These are phyloP conservation scores for Platysternon megacephalum DNA, from an alignment of 2,113 vertebrate species.

Conservation along the genomic window DNA sequence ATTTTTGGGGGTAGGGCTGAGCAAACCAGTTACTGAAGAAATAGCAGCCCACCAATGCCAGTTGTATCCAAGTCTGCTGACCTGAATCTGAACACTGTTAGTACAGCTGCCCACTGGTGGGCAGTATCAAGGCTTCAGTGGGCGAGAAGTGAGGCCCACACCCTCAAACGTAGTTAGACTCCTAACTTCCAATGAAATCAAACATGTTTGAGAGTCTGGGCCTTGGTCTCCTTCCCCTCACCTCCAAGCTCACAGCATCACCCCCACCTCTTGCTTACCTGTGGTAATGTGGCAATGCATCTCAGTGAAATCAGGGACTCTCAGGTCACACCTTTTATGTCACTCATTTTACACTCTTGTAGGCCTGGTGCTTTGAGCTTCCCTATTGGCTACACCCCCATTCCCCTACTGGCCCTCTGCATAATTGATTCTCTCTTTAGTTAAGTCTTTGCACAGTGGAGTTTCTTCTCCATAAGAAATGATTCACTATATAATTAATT, in stretches of 20 bases:
- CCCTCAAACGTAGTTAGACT: not conserved
- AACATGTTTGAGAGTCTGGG: not conserved
- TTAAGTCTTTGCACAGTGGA: not conserved
- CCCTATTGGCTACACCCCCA: fast-evolving
- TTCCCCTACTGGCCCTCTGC: not conserved
- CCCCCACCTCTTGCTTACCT: not conserved
- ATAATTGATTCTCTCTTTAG: not conserved
- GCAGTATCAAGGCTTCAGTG: not conserved
- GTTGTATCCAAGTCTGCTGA: too few species aligned
- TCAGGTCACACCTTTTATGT: not conserved
- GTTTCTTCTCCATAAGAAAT: not conserved
- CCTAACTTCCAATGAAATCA: not conserved
- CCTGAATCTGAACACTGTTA: not conserved
- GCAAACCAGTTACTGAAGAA: not conserved
- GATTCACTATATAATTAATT: not conserved
- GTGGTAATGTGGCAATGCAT: fast-evolving
- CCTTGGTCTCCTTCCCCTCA: not conserved
- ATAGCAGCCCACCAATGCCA: not conserved
- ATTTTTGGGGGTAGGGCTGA: not conserved
- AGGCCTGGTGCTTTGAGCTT: not conserved
- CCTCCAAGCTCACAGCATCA: not conserved
- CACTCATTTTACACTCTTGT: not conserved
- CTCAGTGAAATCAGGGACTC: not conserved
- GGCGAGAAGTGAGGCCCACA: not conserved
- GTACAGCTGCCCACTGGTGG: not conserved